These are phyloP conservation scores for Pristionchus arcanus DNA, from an alignment of 2,888 invertebrate species.

Conservation along the genomic window DNA sequence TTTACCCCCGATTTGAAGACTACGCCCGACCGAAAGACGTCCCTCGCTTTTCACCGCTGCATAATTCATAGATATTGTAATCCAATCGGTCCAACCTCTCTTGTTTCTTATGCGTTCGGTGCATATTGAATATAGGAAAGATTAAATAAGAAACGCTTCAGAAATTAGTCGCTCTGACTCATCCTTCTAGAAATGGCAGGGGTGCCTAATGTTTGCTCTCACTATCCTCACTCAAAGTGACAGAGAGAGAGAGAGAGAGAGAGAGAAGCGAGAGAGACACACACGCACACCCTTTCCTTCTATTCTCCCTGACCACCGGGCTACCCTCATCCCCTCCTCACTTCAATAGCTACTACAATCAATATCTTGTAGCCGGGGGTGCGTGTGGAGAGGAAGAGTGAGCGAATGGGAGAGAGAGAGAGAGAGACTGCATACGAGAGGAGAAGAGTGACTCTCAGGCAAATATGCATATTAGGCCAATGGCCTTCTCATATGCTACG, in stretches of 20 bases:
- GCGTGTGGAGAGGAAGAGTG: constrained; percentile 31
- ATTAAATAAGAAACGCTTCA: not conserved
- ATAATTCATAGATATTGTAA: constrained; percentile 8
- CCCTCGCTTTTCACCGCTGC: not conserved
- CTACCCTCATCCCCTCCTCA: constrained; percentile 9
- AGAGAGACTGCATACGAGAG: not conserved
- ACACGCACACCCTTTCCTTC: not conserved
- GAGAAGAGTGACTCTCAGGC: not conserved
- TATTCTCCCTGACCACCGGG: not conserved
- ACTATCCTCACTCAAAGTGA: constrained; percentile 26
- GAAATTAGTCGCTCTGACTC: not conserved
- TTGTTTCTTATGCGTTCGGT: not conserved
- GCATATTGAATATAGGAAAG: not conserved
- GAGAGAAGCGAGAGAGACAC: not conserved
- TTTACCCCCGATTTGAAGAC: not conserved
- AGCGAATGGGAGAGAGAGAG: not conserved
- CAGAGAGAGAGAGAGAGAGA: not conserved
- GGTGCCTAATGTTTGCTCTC: constrained; percentile 16
- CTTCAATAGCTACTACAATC: constrained; percentile 39
- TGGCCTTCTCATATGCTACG: not conserved
- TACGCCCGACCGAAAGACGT: not conserved
- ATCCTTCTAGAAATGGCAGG: not conserved
- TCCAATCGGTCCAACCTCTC: not conserved
- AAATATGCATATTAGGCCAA: not conserved
- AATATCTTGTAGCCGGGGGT: constrained; percentile 43